These are phyloP conservation scores for Hermetia illucens DNA, from an alignment of 1,140 invertebrate genomes.

Conservation along the genomic window DNA sequence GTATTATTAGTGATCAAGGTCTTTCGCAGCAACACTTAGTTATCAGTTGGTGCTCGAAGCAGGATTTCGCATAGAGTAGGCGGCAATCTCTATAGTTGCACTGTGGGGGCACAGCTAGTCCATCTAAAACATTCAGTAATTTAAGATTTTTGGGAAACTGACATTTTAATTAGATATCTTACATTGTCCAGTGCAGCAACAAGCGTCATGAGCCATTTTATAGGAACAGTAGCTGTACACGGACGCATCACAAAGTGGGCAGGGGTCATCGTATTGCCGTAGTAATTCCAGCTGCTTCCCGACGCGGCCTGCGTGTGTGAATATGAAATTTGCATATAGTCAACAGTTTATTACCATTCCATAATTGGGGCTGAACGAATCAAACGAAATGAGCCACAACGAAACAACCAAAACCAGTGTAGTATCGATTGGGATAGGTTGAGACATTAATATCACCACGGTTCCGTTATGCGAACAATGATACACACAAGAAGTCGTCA, in stretches of 20 bases:
- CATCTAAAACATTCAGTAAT: slow-evolving; percentile 1
- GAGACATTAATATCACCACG: no score
- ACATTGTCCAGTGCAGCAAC: slow-evolving; percentile 46
- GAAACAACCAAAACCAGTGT: no score
- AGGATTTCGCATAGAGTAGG: slow-evolving; percentile 57
- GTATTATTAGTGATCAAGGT: slow-evolving; percentile 17
- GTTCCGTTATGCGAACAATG: no score
- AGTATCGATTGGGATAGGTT: no score
- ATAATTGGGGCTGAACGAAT: no score
- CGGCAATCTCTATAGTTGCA: slow-evolving; percentile 52
- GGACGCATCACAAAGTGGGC: slow-evolving; percentile 57
- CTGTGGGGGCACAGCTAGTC: slow-evolving; percentile 36
- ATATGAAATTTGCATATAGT: no score
- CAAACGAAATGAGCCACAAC: no score
- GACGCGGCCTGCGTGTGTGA: no score
- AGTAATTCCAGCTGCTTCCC: no score
- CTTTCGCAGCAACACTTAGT: slow-evolving; percentile 56
- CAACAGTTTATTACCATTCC: no score
- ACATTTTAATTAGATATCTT: slow-evolving; percentile 32
- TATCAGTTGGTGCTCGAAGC: slow-evolving; percentile 53
- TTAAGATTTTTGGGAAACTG: not conserved
- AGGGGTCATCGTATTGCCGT: slow-evolving; percentile 22
- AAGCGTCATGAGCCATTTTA: slow-evolving; percentile 57
- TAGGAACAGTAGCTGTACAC: slow-evolving; percentile 59
- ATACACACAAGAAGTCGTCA: no score